Base-by-base conservation (phyloP, 1,140 invertebrate species). In the Papilio polytes region DNA sequence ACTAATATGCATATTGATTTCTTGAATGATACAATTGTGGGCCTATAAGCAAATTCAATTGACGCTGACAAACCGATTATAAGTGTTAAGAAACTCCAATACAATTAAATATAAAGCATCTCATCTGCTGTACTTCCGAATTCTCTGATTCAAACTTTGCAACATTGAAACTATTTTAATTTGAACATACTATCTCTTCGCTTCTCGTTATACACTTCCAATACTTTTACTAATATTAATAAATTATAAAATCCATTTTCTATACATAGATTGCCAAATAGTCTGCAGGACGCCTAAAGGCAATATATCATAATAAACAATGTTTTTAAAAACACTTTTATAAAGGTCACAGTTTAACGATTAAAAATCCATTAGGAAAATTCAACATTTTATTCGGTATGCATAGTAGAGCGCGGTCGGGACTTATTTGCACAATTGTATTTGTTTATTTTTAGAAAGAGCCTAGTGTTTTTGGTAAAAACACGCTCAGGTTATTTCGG, bases 111-210 rank as follows among this genome's bases (percentile, higher is more conserved):
- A 74, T 74, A n/a, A 44, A 13, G 18, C 36, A 74, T 15, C 44
- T 20, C 7, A 20, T n/a, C 13, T 44, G 41, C 20, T 20, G 20
- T 22, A 41, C n/a, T 48, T 20, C 18, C 36, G 48, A 74, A 10
- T 74, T 48, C 18, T 3, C 36, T 15, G 13, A 20, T 48, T 74
- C n/a, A 48, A 74, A 74, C 73, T 74, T 74, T n/a, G 73, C 15
- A 48, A 10, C 48, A n/a, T 22, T 12, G n/a, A 20, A 74, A 74
- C 44, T 74, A 74, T 74, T 74, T 74, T n/a, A 74, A 48, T 74
- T 74, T 22, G 1, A 74, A 48, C 44, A 74, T 74, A 74, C 41
- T 74, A 41, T 48, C 73, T 74, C 41, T 48, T n/a, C 20, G 18
- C 18, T 20, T 48, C 15, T 41, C 41, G 72, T 44, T 74, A 18